A percentile compares a stretch with the other conserved stretches of the same genome.
phyloP scores from a whole-genome alignment of 1,140 invertebrate genomes.

The Elymnias hypermnestra region DNA sequence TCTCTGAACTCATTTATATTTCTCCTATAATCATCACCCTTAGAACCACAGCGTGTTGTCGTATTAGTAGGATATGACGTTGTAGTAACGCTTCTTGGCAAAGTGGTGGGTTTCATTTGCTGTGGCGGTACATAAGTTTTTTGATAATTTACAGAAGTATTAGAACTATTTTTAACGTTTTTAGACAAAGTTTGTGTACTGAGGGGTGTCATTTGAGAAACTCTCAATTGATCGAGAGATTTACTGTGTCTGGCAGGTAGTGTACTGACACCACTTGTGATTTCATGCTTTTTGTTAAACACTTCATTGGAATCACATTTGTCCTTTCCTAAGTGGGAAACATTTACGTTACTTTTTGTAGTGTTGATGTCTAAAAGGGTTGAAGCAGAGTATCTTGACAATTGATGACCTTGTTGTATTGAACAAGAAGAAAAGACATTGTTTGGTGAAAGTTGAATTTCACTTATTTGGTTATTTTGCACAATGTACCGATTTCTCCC shows the following conservation, averaged over 20 bases:
- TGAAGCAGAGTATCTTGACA: conserved; percentile 78
- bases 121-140: conserved; percentile 48
- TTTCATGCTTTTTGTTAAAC: conserved; percentile 55
- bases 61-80: conserved; percentile 63
- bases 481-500: conserved; percentile 72
- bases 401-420: conserved; percentile 67
- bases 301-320: conserved; percentile 44
- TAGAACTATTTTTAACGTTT: conserved; percentile 52
- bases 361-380: conserved; percentile 72
- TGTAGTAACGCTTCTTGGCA: conserved; percentile 69
- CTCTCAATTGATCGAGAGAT: conserved; percentile 84
- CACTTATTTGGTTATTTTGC: conserved; percentile 74
- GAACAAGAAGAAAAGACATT: conserved; percentile 61
- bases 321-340: conserved; percentile 42
- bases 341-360: conserved; percentile 41
- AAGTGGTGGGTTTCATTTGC: conserved; percentile 65
- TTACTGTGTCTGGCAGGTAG: conserved; percentile 86
- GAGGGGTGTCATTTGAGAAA: conserved; percentile 63
- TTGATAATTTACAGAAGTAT: conserved; percentile 60
- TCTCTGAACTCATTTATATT: conserved; percentile 79
- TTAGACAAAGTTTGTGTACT: conserved; percentile 52
- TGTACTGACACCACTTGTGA: conserved; percentile 66
- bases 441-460: conserved; percentile 69
- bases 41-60: conserved; percentile 55
- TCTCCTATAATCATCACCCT: conserved; percentile 72